A percentile compares a stretch with the other conserved stretches of the same genome.
phyloP scores from a whole-genome alignment of 2,797 vertebrate genomes.

The Alcedo quadribrachys region DNA sequence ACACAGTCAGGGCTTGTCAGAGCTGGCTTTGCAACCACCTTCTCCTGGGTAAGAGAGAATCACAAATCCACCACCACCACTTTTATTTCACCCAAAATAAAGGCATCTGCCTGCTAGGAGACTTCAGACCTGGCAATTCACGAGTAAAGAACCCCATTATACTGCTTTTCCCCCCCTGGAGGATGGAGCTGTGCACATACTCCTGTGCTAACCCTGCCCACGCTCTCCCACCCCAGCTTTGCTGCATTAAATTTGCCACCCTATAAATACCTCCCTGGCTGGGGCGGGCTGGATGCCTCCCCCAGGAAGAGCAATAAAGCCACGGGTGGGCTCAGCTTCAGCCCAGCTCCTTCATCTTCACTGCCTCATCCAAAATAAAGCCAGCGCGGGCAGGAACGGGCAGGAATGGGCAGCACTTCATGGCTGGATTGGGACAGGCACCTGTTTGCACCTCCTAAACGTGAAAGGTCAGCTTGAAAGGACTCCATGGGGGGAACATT shows the following conservation, averaged over 20 bases:
- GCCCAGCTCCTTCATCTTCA: not conserved
- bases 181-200: not conserved
- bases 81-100: not conserved
- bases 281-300: not conserved
- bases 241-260: not conserved
- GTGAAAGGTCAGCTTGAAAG: not conserved
- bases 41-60: not conserved
- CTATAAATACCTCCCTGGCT: not conserved
- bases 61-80: not conserved
- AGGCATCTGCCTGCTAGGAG: not conserved
- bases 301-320: not conserved
- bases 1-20: not conserved
- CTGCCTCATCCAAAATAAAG: constrained; percentile 5
- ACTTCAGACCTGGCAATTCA: not conserved
- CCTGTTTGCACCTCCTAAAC: constrained; percentile 31
- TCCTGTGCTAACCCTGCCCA: not conserved
- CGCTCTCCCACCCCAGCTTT: not conserved
- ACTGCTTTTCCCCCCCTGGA: not conserved
- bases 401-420: not conserved
- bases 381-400: not conserved
- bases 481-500: not conserved
- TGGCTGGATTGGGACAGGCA: not conserved
- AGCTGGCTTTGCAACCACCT: not conserved
- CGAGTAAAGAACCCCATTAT: not conserved
- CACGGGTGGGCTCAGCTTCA: not conserved